phyloP scores from a whole-genome alignment of 2,888 invertebrate species.

The Laothoe populi region DNA sequence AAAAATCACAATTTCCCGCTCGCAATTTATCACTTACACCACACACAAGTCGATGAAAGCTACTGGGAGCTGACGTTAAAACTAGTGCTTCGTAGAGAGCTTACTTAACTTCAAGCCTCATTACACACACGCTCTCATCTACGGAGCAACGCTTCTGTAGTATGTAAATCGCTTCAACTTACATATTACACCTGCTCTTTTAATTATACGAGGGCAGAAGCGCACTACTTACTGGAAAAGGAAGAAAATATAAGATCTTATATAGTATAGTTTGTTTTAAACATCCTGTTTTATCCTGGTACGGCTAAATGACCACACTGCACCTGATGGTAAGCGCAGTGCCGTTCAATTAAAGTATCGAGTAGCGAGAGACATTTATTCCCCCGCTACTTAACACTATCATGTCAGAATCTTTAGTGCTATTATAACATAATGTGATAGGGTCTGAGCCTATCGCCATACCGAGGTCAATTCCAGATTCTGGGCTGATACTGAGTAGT shows the following conservation, averaged over 20 bases:
- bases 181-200: conserved; percentile 19
- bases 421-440: too few species aligned
- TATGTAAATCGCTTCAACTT: conserved; percentile 17
- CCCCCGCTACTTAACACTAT: too few species aligned
- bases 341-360: too few species aligned
- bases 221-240: conserved; percentile 1
- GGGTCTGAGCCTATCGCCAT: too few species aligned
- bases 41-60: conserved; percentile 34
- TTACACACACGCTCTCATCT: conserved; percentile 50
- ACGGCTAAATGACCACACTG: too few species aligned
- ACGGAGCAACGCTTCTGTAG: conserved; percentile 23
- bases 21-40: conserved; percentile 24
- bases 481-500: too few species aligned
- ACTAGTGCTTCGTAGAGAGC: conserved; percentile 43
- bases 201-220: neutral
- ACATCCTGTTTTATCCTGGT: too few species aligned
- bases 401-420: too few species aligned
- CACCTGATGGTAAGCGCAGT: too few species aligned
- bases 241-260: neutral
- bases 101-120: conserved; percentile 56
- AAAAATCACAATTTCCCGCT: neutral
- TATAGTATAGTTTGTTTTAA: neutral
- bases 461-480: too few species aligned
- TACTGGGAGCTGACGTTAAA: conserved; percentile 44
- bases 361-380: too few species aligned